Percentiles rank a stretch among this genome's conserved stretches.
These are phyloP conservation scores for Halcyon leucocephala DNA, from an alignment of 2,797 vertebrate species.

Conservation along the genomic window DNA sequence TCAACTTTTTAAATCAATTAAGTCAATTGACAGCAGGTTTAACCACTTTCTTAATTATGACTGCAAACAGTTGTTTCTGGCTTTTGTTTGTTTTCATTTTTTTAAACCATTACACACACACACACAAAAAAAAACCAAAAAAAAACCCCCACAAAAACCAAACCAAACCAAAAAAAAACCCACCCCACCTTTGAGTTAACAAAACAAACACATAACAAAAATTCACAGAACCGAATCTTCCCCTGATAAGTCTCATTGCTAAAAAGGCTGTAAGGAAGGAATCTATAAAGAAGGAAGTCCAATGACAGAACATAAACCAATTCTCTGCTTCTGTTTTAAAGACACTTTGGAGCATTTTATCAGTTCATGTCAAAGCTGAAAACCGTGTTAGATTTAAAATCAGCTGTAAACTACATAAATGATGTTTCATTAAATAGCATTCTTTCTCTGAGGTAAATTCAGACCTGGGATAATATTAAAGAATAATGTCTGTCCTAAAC, in stretches of 20 bases:
- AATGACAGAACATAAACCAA: not conserved
- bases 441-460: not conserved
- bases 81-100: not conserved
- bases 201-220: not conserved
- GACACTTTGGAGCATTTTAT: not conserved
- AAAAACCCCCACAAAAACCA: not conserved
- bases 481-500: not conserved
- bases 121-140: not conserved
- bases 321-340: not conserved
- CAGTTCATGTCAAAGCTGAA: conserved; percentile 6
- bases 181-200: not conserved
- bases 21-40: conserved; percentile 52
- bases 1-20: conserved; percentile 55
- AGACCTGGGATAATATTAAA: not conserved
- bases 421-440: not conserved
- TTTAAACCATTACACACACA: no score
- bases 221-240: not conserved
- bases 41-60: conserved; percentile 45
- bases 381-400: not conserved
- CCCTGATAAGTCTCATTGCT: not conserved
- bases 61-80: not conserved
- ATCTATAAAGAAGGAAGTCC: not conserved
- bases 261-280: not conserved
- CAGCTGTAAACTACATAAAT: not conserved
- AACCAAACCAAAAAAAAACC: no score